A percentile compares a stretch with the other conserved stretches of the same genome.
Conservation (phyloP, 2,797 vertebrate genomes). For the Eulemur coronatus region DNA sequence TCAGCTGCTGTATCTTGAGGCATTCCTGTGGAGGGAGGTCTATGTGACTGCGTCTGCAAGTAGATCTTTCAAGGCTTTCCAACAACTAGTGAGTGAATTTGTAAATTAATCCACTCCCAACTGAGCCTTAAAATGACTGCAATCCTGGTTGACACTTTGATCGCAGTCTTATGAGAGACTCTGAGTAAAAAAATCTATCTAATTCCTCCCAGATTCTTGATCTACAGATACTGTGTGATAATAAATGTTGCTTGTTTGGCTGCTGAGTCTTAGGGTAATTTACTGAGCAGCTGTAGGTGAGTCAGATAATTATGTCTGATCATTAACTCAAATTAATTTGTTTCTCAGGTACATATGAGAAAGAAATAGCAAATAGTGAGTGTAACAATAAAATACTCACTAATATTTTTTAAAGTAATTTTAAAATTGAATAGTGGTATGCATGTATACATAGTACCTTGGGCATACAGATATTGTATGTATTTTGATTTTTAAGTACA, state of each 20-base stretch:
- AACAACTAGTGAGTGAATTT: not conserved
- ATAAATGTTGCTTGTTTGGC: not conserved
- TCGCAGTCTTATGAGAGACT: not conserved
- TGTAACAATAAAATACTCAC: not conserved
- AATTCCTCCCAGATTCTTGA: not conserved
- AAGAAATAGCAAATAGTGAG: not conserved
- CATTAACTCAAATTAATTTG: not conserved
- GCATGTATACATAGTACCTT: not conserved
- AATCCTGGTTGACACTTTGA: not conserved
- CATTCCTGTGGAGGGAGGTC: not conserved
- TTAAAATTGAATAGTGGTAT: not conserved
- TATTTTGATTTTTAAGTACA: not conserved
- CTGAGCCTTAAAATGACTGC: not conserved
- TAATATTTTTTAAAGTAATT: not conserved
- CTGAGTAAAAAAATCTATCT: not conserved
- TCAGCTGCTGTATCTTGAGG: not conserved
- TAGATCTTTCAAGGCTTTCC: not conserved
- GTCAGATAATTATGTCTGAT: not conserved
- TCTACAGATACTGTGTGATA: not conserved
- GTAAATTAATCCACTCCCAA: not conserved
- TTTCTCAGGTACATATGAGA: not conserved
- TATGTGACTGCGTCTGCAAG: not conserved
- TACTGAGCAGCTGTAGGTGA: not conserved
- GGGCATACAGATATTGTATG: not conserved
- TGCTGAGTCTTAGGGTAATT: not conserved